Base-by-base conservation (phyloP, 2,113 vertebrate genomes). In the Phycodurus eques region DNA sequence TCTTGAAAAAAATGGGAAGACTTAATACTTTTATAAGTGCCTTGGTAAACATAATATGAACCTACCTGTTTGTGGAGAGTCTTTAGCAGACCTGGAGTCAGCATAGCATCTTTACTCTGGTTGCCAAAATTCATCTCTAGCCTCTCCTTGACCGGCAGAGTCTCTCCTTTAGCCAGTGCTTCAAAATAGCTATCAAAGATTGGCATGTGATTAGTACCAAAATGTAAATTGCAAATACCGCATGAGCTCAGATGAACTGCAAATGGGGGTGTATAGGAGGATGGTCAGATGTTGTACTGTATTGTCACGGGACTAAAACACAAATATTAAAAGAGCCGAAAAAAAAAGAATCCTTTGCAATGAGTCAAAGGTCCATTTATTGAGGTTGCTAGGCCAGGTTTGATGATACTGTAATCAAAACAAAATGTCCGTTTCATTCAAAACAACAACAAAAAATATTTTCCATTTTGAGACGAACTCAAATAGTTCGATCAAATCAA, bases 41-140 rank as follows among this genome's bases (percentile, higher is more conserved):
- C n/a, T n/a, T 19, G 3, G n/a, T 22, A 31, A 8, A 59, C 13
- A 14, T 27, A 13, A 65, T 22, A 65, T 46, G n/a, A 33, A 60
- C 62, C 33, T 88, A 98, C 96, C 95, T 96, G 95, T 79, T 94
- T 95, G 77, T 98, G 95, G 68, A 99, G 91, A 73, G 90, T 82
- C 76, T 94, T 95, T 9, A 99, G 92, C 33, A 98, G 89, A 68
- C 94, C 94, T 60, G 89, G 94, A n/a, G 95, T 96, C 82, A 99
- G 92, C 19, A 89, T 91, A 4, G 86, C 88, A 33, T 92, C 93
- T 7, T 72, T 92, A 71, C 91, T 92, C 87, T 92, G 90, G 27
- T 85, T 90, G 73, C 90, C 86, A 70, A 88, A 75, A 4, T 91
- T 91, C 76, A 91, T 80, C 85, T 98, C 95, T 0, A 95, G 42